Evolutionary conservation across 1,140 invertebrate species (phyloP), one percentile per base, ranked within the genome.

Genomic region (Bombus superbus): DNA sequence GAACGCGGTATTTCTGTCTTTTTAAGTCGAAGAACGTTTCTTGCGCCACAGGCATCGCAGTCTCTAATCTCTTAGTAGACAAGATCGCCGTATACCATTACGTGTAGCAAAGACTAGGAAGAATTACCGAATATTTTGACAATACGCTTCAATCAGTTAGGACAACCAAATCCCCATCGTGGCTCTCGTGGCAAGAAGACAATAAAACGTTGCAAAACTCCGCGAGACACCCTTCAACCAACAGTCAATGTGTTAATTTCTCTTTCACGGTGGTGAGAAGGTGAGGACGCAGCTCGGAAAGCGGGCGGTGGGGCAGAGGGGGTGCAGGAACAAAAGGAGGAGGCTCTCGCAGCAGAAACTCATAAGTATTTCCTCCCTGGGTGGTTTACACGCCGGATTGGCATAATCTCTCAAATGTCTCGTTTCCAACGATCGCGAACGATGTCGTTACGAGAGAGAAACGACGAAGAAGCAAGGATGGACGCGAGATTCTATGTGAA

Each of bases 361-460:
- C 78, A 59, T 68, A 81, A 85, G 84, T 85, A 85, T 85, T 69
- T 73, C 84, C 78, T 68, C n/a, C 44, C 35, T 59, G 79, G 84
- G 59, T 81, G 78, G 83, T 85, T 85, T 81, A 85, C 84, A 74
- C 85, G 69, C 80, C 76, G 91, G 87, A 95, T 95, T 95, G 94
- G 92, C 94, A 95, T 95, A 94, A 95, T 95, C 91, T 94, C 85
- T 92, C 88, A 93, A 93, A 95, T 94, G 92, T 94, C 94, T 94
- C 94, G 94, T 94, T 94, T 92, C 86, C 90, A 80, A 90, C 86
- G 92, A 94, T 93, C 91, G 89, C 83, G 85, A 59, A 64, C 86
- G 88, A 92, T 92, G 91, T 94, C 92, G 93, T 94, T 94, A 94
- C 47, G 72, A 44, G 71, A 78, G 71, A 75, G 79, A 72, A 81